Evolutionary conservation across 2,797 vertebrate genomes (phyloP).

Genomic region (Parauchenoglanis ngamensis): DNA sequence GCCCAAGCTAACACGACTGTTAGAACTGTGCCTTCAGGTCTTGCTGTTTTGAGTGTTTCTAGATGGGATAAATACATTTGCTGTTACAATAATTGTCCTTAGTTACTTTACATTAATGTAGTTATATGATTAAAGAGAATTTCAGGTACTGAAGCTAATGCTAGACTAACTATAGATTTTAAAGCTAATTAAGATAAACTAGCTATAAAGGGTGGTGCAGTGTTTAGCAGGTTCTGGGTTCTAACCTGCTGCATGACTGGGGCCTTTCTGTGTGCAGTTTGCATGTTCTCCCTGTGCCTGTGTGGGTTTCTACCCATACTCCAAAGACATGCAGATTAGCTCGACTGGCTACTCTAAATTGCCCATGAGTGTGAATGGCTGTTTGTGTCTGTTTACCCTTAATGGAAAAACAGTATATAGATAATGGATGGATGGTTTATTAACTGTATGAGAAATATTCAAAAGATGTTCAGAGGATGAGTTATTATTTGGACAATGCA

Average conservation of each 20-base stretch:
- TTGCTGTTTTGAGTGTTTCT: background rate
- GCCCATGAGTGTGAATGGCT: too few relatives aligned
- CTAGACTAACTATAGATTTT: background rate
- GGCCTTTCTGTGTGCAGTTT: too few relatives aligned
- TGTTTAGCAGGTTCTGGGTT: too few relatives aligned
- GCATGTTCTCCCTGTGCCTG: too few relatives aligned
- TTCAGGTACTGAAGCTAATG: background rate
- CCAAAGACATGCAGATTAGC: too few relatives aligned
- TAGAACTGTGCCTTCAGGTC: background rate
- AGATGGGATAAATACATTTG: background rate
- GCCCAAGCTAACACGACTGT: constrained; percentile 30
- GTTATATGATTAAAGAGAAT: background rate
- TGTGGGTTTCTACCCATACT: too few relatives aligned
- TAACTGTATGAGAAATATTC: background rate
- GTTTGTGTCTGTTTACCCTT: too few relatives aligned
- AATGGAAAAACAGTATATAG: too few relatives aligned
- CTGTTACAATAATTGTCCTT: background rate
- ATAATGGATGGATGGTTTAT: background rate
- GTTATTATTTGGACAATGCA: background rate
- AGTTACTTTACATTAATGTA: background rate
- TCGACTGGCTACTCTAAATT: too few relatives aligned
- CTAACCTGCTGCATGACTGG: too few relatives aligned
- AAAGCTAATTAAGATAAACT: background rate
- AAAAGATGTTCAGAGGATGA: background rate
- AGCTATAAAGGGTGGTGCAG: too few relatives aligned